A percentile compares a stretch with the other conserved stretches of the same genome.
phyloP scores from a whole-genome alignment of 2,888 invertebrate species.

The Brachyptera putata region DNA sequence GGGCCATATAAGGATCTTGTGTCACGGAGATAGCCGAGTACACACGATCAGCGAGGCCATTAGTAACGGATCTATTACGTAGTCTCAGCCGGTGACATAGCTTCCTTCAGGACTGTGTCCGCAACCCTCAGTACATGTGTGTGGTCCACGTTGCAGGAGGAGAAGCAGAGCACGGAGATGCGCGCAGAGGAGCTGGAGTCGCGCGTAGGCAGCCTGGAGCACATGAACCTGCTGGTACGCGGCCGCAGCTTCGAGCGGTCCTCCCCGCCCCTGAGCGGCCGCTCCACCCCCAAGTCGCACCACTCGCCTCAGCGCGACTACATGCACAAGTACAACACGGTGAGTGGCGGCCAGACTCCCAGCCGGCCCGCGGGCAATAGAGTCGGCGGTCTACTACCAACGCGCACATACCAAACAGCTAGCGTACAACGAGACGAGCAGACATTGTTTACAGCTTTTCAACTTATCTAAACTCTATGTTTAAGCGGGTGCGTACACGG shows the following conservation, averaged over 20 bases:
- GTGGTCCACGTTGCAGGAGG: constrained; percentile 62
- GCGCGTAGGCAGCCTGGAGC: constrained; percentile 91
- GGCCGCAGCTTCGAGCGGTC: constrained; percentile 66
- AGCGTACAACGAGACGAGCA: neutral
- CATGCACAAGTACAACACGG: constrained; percentile 94
- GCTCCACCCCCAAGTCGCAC: constrained; percentile 77
- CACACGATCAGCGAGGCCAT: too few relatives aligned
- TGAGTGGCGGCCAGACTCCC: constrained; percentile 50
- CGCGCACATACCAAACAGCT: too few relatives aligned
- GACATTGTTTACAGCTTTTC: neutral
- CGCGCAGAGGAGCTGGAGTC: constrained; percentile 96
- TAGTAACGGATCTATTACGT: too few relatives aligned
- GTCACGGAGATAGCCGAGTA: too few relatives aligned
- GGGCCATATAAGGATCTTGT: too few relatives aligned
- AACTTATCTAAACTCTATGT: too few relatives aligned
- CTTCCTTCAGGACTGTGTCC: too few relatives aligned
- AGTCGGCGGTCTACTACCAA: too few relatives aligned
- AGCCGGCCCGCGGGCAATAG: neutral
- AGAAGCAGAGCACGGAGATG: constrained; percentile 95
- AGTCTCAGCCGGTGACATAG: too few relatives aligned
- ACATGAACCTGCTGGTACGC: constrained; percentile 77
- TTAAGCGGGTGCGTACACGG: too few relatives aligned
- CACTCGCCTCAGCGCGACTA: constrained; percentile 79
- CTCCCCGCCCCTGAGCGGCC: constrained; percentile 83
- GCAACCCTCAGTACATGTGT: too few relatives aligned